Base-by-base conservation (phyloP, 2,888 invertebrate species). In the Dorcus hopei region DNA sequence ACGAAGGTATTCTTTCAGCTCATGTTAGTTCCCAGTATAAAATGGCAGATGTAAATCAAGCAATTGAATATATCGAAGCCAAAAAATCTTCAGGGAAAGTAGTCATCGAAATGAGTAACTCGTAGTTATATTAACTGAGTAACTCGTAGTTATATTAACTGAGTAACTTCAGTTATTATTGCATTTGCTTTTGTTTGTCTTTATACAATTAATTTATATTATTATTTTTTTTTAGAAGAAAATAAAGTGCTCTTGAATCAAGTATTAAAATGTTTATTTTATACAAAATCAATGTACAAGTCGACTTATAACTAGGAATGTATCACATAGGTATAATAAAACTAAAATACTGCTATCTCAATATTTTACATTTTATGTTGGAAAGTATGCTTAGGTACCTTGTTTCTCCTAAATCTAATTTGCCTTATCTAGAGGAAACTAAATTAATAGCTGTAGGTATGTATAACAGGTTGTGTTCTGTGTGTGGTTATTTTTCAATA, bases 71-170 rank as follows among this genome's bases (percentile, higher is more conserved):
- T 67, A 79, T 87, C 50, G 75, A 80, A 57, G 80, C 83, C 33
- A 80, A 82, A 65, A 83, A 83, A 72, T 81, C 82, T 58, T 82
- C 83, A 49, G 87, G 87, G 56, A 88, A 88, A 79, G 83, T 87
- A 57, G 72, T 85, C 14, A 76, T 81, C 43, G 72, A 77, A 61
- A 67, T 80, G 47, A 68, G 72, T 68, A 60, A 7, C 47, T 11
- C 8, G 53, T 41, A 59, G 38, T 59, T 58, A 41, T 26, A 42
- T 53, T 45, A 50, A 50, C 11, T 51, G n/a, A 51, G 1, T 14
- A 14, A 14, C 23, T 41, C 8, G 53, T 41, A 59, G 38, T 59
- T 58, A 41, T 26, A 42, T 53, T 45, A 50, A 50, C 11, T 51
- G n/a, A 51, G 1, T 14, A 14, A 14, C 23, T 41, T 51, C 5